Conservation (phyloP, 2,113 vertebrate species). For the Australoheros scitulus region DNA sequence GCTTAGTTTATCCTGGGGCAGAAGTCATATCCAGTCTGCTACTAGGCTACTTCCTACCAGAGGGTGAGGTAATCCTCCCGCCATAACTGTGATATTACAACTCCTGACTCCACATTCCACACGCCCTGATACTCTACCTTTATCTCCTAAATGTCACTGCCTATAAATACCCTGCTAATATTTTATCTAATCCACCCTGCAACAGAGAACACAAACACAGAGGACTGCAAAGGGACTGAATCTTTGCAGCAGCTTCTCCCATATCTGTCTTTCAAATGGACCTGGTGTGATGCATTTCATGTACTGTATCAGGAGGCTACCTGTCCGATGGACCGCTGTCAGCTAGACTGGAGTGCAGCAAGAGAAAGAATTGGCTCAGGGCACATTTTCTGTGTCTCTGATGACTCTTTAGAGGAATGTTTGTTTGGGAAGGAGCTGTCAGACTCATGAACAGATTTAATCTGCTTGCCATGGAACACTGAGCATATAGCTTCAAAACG, state of each 20-base stretch:
- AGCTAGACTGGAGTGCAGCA: not conserved
- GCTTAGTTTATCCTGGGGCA: not conserved
- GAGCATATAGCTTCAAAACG: conserved; percentile 59
- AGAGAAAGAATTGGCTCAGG: conserved; percentile 16
- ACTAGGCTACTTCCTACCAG: conserved; percentile 33
- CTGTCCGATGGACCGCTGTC: conserved; percentile 3
- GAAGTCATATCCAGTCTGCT: conserved; percentile 19
- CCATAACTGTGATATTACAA: conserved; percentile 38
- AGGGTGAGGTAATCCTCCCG: conserved; percentile 41
- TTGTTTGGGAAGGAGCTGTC: conserved; percentile 56
- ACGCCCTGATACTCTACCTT: conserved; percentile 42
- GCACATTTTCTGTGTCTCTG: conserved; percentile 22
- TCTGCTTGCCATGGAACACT: conserved; percentile 61
- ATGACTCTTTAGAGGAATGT: conserved; percentile 61
- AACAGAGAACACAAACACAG: conserved; percentile 7
- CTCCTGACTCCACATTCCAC: conserved; percentile 45
- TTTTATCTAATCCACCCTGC: conserved; percentile 51
- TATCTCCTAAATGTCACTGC: conserved; percentile 66
- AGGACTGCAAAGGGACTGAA: not conserved
- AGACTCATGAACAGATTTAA: conserved; percentile 53
- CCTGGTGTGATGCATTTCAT: not conserved
- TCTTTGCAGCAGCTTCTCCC: not conserved
- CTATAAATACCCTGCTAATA: conserved; percentile 68
- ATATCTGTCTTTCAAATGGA: not conserved
- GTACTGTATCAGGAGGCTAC: conserved; percentile 24